phyloP scores from a whole-genome alignment of 2,113 vertebrate species.

The Polypterus bichir region DNA sequence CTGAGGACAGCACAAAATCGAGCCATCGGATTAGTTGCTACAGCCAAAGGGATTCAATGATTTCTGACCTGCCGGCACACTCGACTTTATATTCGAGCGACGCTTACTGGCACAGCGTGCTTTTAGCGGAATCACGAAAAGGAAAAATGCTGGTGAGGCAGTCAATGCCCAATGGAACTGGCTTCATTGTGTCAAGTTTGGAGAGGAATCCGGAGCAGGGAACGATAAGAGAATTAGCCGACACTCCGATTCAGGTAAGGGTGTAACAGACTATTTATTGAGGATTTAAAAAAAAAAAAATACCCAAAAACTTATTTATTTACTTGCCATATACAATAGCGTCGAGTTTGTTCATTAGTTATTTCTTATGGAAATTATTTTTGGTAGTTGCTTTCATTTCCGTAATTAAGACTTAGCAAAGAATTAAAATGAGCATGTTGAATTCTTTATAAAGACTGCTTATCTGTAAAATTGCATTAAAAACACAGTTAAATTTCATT shows the following conservation, averaged over 20 bases:
- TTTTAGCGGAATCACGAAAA: conserved; percentile 44
- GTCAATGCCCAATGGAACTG: conserved; percentile 38
- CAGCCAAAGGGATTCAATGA: conserved; percentile 44
- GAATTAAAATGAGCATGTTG: too few species aligned
- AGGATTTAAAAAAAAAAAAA: too few species aligned
- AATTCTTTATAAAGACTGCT: too few species aligned
- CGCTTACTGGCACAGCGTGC: conserved; percentile 47
- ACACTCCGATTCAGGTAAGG: conserved; percentile 40
- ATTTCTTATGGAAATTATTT: too few species aligned
- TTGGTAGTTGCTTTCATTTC: too few species aligned
- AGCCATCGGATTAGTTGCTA: conserved; percentile 39
- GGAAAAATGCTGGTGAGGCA: conserved; percentile 44
- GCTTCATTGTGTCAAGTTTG: conserved; percentile 44
- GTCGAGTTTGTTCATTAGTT: too few species aligned
- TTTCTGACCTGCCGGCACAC: conserved; percentile 25
- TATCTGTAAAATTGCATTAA: too few species aligned
- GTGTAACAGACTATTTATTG: too few species aligned
- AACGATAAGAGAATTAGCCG: conserved; percentile 35
- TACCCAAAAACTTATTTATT: background rate
- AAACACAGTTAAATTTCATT: too few species aligned
- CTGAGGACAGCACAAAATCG: conserved; percentile 31
- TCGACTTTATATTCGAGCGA: conserved; percentile 47
- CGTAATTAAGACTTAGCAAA: too few species aligned
- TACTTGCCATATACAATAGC: too few species aligned
- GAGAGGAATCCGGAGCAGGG: conserved; percentile 35